Percentiles rank a stretch among this genome's conserved stretches.
Conservation (phyloP, 2,113 vertebrate genomes). For the Xyrauchen texanus region DNA sequence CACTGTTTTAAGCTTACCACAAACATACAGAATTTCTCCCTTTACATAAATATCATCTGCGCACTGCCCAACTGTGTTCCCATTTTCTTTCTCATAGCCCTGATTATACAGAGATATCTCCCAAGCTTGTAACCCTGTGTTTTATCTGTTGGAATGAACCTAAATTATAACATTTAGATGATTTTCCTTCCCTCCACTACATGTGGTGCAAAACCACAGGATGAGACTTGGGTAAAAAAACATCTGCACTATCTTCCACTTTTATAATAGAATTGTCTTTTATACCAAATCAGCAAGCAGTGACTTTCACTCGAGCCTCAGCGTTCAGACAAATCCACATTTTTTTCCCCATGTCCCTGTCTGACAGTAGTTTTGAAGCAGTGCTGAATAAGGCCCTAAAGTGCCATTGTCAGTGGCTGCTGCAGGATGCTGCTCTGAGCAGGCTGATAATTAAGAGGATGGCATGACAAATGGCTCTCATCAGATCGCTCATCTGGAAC, state of each 20-base stretch:
- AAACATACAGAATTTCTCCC: neutral
- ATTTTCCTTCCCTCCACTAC: slow-evolving; percentile 15
- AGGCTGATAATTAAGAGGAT: slow-evolving; percentile 78
- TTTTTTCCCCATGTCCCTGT: slow-evolving; percentile 58
- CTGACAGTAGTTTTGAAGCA: slow-evolving; percentile 64
- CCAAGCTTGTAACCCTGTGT: slow-evolving; percentile 28
- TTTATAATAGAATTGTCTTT: neutral
- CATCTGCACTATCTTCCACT: neutral
- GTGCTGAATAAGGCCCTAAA: slow-evolving; percentile 65
- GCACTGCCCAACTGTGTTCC: slow-evolving; percentile 12
- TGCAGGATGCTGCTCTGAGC: slow-evolving; percentile 68
- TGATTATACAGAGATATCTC: slow-evolving; percentile 19
- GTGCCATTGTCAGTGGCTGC: slow-evolving; percentile 67
- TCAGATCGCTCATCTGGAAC: slow-evolving; percentile 81
- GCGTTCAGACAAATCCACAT: slow-evolving; percentile 55
- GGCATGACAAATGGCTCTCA: slow-evolving; percentile 78
- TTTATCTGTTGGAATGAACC: slow-evolving; percentile 13
- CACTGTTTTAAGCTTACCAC: slow-evolving; percentile 5
- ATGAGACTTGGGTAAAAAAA: neutral
- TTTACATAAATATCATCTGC: slow-evolving; percentile 12
- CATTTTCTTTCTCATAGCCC: slow-evolving; percentile 15
- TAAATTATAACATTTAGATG: slow-evolving; percentile 27
- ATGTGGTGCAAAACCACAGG: neutral
- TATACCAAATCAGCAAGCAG: neutral
- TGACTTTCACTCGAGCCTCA: neutral